These are phyloP conservation scores for Sinocyclocheilus rhinocerous DNA, from an alignment of 2,113 vertebrate species.

Conservation along the genomic window DNA sequence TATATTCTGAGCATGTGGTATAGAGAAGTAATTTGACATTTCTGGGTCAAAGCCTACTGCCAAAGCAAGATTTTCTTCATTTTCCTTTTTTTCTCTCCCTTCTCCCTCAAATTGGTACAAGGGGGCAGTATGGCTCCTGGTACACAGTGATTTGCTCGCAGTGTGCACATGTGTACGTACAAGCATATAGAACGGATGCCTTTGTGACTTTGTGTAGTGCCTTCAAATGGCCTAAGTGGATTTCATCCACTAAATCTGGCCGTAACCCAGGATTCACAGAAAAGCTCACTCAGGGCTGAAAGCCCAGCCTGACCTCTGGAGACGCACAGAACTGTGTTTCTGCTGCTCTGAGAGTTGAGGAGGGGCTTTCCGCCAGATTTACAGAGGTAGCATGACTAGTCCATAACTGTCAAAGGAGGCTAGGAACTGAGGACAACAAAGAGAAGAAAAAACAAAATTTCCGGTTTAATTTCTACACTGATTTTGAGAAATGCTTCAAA, in stretches of 20 bases:
- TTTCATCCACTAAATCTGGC: slow-evolving; percentile 48
- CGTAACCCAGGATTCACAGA: slow-evolving; percentile 48
- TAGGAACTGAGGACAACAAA: not conserved
- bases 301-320: slow-evolving; percentile 40
- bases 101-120: slow-evolving; percentile 66
- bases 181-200: slow-evolving; percentile 13
- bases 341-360: slow-evolving; percentile 27
- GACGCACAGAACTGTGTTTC: slow-evolving; percentile 34
- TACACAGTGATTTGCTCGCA: slow-evolving; percentile 42
- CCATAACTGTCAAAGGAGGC: slow-evolving; percentile 23
- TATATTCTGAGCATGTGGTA: slow-evolving; percentile 57
- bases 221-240: slow-evolving; percentile 59
- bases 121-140: slow-evolving; percentile 57
- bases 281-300: slow-evolving; percentile 52
- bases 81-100: slow-evolving; percentile 50
- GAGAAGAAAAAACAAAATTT: not conserved
- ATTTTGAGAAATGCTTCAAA: not conserved
- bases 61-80: slow-evolving; percentile 55
- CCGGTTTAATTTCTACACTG: not conserved
- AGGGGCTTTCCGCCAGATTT: not conserved
- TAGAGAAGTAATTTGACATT: slow-evolving; percentile 66
- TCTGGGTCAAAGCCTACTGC: slow-evolving; percentile 69
- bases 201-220: not conserved
- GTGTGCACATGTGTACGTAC: slow-evolving; percentile 31
- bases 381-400: slow-evolving; percentile 21